These are phyloP conservation scores for Trachymyrmex cornetzi DNA, from an alignment of 1,140 invertebrate species.

Conservation along the genomic window DNA sequence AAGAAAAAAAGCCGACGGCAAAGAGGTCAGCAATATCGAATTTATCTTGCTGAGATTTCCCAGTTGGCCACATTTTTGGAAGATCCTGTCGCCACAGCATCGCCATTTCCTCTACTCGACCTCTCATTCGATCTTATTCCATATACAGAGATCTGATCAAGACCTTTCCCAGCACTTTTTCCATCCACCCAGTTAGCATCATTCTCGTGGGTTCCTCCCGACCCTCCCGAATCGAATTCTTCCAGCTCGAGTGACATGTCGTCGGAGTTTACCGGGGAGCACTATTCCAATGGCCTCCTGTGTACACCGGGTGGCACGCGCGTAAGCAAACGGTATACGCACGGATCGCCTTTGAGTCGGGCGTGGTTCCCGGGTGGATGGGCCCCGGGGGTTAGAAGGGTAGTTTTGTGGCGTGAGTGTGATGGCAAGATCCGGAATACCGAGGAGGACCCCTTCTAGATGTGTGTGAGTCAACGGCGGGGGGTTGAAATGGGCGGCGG, in stretches of 20 bases:
- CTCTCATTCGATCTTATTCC: constrained; percentile 79
- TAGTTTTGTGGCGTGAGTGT: constrained; percentile 41
- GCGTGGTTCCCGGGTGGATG: constrained; percentile 26
- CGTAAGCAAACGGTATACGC: constrained; percentile 58
- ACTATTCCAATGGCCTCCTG: constrained; percentile 28
- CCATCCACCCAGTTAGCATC: constrained; percentile 7
- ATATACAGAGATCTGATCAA: constrained; percentile 86
- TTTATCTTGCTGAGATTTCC: constrained; percentile 40
- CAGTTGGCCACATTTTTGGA: constrained; percentile 74
- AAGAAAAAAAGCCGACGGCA: not conserved
- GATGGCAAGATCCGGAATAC: constrained; percentile 54
- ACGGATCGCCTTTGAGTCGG: constrained; percentile 53
- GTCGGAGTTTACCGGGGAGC: constrained; percentile 81
- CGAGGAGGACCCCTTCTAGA: constrained; percentile 48
- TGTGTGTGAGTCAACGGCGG: constrained; percentile 59
- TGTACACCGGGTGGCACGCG: constrained; percentile 46
- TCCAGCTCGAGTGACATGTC: constrained; percentile 85
- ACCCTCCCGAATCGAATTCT: constrained; percentile 84
- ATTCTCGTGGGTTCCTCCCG: constrained; percentile 52
- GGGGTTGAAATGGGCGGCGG: constrained; percentile 39
- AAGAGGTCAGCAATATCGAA: constrained; percentile 22
- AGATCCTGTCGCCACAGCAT: constrained; percentile 43
- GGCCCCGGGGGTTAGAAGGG: constrained; percentile 19
- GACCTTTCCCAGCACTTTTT: constrained; percentile 74
- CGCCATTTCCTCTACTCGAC: constrained; percentile 54